phyloP scores from a whole-genome alignment of 2,113 vertebrate genomes.

The Pogonocichla stellata region DNA sequence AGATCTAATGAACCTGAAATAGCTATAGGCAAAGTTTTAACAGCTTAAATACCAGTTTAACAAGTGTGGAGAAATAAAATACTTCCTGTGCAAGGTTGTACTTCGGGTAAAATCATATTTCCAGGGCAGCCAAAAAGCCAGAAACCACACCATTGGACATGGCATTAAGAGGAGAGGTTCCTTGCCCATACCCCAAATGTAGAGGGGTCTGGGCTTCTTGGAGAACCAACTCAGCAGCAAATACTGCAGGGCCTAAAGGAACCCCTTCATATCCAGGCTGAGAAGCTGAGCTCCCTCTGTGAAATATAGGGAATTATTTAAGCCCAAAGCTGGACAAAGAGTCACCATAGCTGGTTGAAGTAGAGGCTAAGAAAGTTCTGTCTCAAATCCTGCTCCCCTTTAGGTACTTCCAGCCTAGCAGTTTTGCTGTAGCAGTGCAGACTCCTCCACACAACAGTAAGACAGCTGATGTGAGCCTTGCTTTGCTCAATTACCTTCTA shows the following conservation, averaged over 20 bases:
- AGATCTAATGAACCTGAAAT: neutral
- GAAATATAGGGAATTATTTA: neutral
- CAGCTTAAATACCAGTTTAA: neutral
- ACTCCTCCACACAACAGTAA: neutral
- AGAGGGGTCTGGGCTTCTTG: neutral
- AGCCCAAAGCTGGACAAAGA: neutral
- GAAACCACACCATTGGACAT: neutral
- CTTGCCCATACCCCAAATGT: neutral
- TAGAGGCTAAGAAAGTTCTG: neutral
- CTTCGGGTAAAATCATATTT: neutral
- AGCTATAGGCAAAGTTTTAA: neutral
- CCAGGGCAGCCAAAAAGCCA: neutral
- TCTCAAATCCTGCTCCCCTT: neutral
- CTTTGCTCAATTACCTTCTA: neutral
- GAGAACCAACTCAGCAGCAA: neutral
- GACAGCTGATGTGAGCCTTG: neutral
- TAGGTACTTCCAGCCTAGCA: neutral
- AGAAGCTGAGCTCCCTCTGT: neutral
- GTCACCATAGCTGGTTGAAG: neutral
- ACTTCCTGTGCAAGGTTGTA: neutral
- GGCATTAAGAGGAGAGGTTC: neutral
- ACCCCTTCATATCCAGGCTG: neutral
- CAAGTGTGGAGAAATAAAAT: neutral
- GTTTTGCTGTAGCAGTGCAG: neutral
- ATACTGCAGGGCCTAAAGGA: neutral